Base-by-base conservation (phyloP, 2,113 vertebrate genomes). In the Galemys pyrenaicus region DNA sequence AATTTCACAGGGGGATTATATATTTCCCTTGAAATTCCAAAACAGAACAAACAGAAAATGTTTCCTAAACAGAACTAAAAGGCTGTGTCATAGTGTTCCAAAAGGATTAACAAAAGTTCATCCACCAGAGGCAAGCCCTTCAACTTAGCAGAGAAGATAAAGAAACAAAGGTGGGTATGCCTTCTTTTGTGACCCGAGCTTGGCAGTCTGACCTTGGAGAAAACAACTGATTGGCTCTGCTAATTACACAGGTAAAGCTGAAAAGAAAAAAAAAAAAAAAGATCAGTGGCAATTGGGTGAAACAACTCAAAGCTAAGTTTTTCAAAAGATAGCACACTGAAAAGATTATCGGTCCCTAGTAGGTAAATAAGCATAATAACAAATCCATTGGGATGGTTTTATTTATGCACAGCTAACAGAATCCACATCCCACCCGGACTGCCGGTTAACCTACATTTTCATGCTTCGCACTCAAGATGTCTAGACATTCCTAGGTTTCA, bases 21-120 rank as follows among this genome's bases (percentile, higher is more conserved):
- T 92, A 74, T 73, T 68, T 22, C 39, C 13, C 37, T 56, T 32
- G 77, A 88, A 83, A 65, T 83, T 71, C 64, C 26, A 39, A 35
- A 87, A 87, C 44, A 95, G 81, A 58, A 56, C 65, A 74, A n/a
- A 51, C 51, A 82, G 7, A 70, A n/a, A 35, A 90, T 86, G 89
- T 44, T n/a, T 64, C 37, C 20, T 44, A 62, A 54, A 41, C 20
- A 54, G 49, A 88, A 83, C 56, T n/a, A 62, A 92, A 85, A 54
- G 13, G 51, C 4, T 64, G 6, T 68, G 62, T 70, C n/a, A 85
- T 30, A 65, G 56, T 13, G 41, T 64, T 82, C 9, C 46, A 26
- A 75, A 83, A 86, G 20, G 44, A 9, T 89, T 51, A 75, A 24
- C 71, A 58, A 68, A 39, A n/a, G 60, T 93, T 89, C 78, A 22